phyloP scores from a whole-genome alignment of 2,797 vertebrate genomes.

The Apodemus agrarius region DNA sequence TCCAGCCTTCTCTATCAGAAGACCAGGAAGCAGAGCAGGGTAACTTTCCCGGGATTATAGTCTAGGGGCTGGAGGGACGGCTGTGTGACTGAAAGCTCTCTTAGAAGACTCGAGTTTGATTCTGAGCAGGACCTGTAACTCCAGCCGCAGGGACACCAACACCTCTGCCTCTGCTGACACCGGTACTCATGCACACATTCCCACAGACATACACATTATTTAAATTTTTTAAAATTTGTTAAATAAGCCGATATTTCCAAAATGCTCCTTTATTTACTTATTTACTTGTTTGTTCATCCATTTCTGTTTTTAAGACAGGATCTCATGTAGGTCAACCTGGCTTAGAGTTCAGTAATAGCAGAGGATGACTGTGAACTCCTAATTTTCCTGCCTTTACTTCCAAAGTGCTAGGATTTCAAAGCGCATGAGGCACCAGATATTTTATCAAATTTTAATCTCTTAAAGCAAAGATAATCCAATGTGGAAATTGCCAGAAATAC shows the following conservation, averaged over 20 bases:
- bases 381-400: not conserved
- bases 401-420: not conserved
- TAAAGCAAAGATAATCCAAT: slow-evolving; percentile 52
- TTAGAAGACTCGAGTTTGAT: not conserved
- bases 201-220: not conserved
- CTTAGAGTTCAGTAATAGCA: not conserved
- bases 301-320: not conserved
- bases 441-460: slow-evolving; percentile 57
- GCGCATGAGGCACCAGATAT: not conserved
- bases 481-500: slow-evolving; percentile 31
- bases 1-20: not conserved
- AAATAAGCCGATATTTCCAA: slow-evolving; percentile 36
- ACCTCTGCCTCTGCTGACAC: not conserved
- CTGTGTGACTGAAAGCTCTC: not conserved
- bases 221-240: not conserved
- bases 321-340: not conserved
- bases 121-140: not conserved
- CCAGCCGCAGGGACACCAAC: too few relatives aligned
- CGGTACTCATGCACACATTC: not conserved
- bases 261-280: not conserved
- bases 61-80: not conserved
- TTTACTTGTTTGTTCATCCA: not conserved
- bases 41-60: not conserved
- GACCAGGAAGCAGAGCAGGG: not conserved
- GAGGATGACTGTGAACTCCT: not conserved